phyloP scores from a whole-genome alignment of 2,113 vertebrate species.

The Pogona vitticeps region DNA sequence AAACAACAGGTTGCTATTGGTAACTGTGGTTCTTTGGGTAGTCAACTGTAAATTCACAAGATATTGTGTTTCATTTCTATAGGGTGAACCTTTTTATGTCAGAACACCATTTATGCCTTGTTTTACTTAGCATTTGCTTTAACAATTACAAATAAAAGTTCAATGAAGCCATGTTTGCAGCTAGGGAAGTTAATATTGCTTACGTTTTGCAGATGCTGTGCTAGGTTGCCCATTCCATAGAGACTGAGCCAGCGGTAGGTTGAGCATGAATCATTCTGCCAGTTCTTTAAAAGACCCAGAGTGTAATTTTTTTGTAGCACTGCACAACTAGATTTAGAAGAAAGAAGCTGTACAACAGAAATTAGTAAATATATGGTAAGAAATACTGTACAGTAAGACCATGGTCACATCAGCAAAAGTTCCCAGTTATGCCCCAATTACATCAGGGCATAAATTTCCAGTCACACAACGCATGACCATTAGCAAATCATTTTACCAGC shows the following conservation, averaged over 20 bases:
- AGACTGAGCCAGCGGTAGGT: conserved; percentile 23
- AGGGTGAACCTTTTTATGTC: neutral
- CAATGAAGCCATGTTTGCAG: neutral
- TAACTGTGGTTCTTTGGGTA: too few species aligned
- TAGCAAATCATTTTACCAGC: too few species aligned
- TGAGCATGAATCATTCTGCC: conserved; percentile 23
- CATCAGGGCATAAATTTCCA: too few species aligned
- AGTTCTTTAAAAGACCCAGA: conserved; percentile 22
- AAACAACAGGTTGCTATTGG: too few species aligned
- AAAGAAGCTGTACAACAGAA: conserved; percentile 28
- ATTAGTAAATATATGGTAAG: neutral
- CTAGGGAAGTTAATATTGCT: neutral
- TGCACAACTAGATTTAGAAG: neutral
- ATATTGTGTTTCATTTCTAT: neutral
- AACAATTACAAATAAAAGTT: neutral
- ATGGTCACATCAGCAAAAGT: too few species aligned
- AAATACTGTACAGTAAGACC: too few species aligned
- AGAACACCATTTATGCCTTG: neutral
- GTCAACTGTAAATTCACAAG: too few species aligned
- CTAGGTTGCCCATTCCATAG: conserved; percentile 35
- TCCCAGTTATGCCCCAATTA: too few species aligned
- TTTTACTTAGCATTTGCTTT: neutral
- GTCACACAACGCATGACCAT: too few species aligned
- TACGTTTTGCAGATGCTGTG: neutral
- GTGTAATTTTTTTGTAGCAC: conserved; percentile 16